phyloP scores from a whole-genome alignment of 2,888 invertebrate species.

The Electrophaes corylata region DNA sequence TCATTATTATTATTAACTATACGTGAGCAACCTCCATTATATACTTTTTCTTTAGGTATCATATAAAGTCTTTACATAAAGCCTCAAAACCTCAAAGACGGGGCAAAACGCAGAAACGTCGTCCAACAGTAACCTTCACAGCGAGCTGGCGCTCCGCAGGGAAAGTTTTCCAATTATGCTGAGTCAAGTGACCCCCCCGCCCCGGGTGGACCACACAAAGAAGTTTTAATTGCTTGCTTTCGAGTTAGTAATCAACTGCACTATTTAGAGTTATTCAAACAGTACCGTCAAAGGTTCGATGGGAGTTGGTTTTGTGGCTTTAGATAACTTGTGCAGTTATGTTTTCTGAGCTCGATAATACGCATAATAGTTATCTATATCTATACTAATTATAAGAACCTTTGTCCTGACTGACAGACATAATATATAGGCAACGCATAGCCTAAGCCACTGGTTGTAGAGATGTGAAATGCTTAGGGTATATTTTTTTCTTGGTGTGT shows the following conservation, averaged over 20 bases:
- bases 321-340: not conserved
- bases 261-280: slow-evolving; percentile 67
- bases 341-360: not conserved
- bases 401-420: no score
- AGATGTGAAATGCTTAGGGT: no score
- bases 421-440: no score
- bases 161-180: slow-evolving; percentile 65
- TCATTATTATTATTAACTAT: no score
- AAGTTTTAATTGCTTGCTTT: slow-evolving; percentile 82
- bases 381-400: no score
- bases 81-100: slow-evolving; percentile 36
- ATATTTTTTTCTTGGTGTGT: no score
- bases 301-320: slow-evolving; percentile 22
- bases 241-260: slow-evolving; percentile 70
- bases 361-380: no score
- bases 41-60: no score
- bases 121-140: slow-evolving; percentile 40
- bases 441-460: no score
- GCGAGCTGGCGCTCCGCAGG: slow-evolving; percentile 36
- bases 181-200: slow-evolving; percentile 73
- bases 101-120: slow-evolving; percentile 32
- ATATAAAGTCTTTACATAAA: slow-evolving; percentile 2
- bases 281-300: slow-evolving; percentile 41
- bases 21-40: no score
- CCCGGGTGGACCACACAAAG: slow-evolving; percentile 69